Percentiles rank a stretch among this genome's conserved stretches.
Evolutionary conservation across 2,888 invertebrate genomes (phyloP).

Genomic region (Vesta saturnalis): DNA sequence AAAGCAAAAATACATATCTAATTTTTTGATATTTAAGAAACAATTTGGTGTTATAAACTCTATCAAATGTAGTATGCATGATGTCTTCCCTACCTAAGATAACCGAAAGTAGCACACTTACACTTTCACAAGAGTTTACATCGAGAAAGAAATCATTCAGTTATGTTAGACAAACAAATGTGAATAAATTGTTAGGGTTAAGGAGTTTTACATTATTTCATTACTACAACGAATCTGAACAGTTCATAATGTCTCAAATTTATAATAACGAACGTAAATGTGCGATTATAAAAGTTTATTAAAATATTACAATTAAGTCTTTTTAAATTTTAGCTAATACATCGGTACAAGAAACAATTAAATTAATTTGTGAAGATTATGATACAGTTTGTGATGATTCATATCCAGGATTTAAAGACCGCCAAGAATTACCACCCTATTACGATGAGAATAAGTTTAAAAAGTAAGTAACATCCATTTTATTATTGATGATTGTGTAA

Average conservation of each 20-base stretch:
- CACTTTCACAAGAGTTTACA: constrained; percentile 23
- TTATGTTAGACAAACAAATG: constrained; percentile 10
- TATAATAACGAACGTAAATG: too few species aligned
- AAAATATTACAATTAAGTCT: too few species aligned
- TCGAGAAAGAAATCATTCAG: constrained; percentile 18
- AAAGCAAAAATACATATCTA: neutral
- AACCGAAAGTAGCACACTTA: constrained; percentile 22
- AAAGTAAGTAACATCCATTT: constrained; percentile 68
- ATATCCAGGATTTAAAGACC: constrained; percentile 60
- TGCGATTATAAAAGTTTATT: too few species aligned
- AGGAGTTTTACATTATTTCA: too few species aligned
- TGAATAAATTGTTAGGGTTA: neutral
- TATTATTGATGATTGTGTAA: too few species aligned
- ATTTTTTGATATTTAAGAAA: neutral
- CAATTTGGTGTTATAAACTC: neutral
- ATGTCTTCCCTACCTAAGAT: neutral
- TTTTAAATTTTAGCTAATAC: constrained; percentile 10
- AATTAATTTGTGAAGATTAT: constrained; percentile 62
- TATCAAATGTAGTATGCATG: constrained; percentile 8
- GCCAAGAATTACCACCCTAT: constrained; percentile 71
- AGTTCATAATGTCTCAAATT: too few species aligned
- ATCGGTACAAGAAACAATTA: constrained; percentile 22
- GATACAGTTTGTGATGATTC: constrained; percentile 64
- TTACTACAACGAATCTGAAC: too few species aligned
- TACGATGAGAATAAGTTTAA: constrained; percentile 74